Percentiles rank a stretch among this genome's conserved stretches.
Evolutionary conservation across 2,888 invertebrate genomes (phyloP).

Genomic region (Epinotia ramella): DNA sequence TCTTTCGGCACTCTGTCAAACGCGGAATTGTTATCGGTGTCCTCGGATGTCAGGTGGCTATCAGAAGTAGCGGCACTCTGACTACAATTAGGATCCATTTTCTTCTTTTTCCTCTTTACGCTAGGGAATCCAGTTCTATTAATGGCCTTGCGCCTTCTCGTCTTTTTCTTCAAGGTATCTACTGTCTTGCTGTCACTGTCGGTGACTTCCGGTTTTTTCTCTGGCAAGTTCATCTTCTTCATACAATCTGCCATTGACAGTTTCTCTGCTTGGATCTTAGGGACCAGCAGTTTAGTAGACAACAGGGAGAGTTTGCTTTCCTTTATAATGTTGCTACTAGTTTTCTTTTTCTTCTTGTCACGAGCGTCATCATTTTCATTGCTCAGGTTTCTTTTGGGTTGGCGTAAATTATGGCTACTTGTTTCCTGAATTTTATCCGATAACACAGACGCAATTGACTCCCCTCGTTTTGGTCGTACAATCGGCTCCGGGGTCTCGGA

Average conservation of each 20-base stretch:
- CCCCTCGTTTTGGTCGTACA: slow-evolving; percentile 76
- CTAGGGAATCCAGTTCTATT: slow-evolving; percentile 96
- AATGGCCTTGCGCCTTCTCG: slow-evolving; percentile 90
- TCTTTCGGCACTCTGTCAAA: slow-evolving; percentile 89
- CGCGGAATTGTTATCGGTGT: slow-evolving; percentile 77
- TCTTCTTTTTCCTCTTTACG: slow-evolving; percentile 93
- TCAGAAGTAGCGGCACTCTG: slow-evolving; percentile 63
- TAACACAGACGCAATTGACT: slow-evolving; percentile 79
- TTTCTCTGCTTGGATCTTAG: slow-evolving; percentile 77
- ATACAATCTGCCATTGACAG: slow-evolving; percentile 61
- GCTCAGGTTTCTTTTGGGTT: slow-evolving; percentile 74
- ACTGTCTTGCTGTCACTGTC: slow-evolving; percentile 64
- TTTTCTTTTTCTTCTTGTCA: slow-evolving; percentile 79
- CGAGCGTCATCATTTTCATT: slow-evolving; percentile 71
- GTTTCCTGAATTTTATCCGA: slow-evolving; percentile 82
- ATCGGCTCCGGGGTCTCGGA: slow-evolving; percentile 75
- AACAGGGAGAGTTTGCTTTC: slow-evolving; percentile 78
- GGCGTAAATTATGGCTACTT: slow-evolving; percentile 78
- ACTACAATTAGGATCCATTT: slow-evolving; percentile 67
- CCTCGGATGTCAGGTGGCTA: slow-evolving; percentile 71
- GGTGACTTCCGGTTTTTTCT: slow-evolving; percentile 64
- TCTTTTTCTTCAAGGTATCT: slow-evolving; percentile 74
- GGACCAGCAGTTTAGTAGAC: slow-evolving; percentile 70
- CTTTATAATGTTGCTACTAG: slow-evolving; percentile 70
- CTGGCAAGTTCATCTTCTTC: slow-evolving; percentile 62